phyloP scores from a whole-genome alignment of 1,140 invertebrate genomes.

The Drosophila miranda region DNA sequence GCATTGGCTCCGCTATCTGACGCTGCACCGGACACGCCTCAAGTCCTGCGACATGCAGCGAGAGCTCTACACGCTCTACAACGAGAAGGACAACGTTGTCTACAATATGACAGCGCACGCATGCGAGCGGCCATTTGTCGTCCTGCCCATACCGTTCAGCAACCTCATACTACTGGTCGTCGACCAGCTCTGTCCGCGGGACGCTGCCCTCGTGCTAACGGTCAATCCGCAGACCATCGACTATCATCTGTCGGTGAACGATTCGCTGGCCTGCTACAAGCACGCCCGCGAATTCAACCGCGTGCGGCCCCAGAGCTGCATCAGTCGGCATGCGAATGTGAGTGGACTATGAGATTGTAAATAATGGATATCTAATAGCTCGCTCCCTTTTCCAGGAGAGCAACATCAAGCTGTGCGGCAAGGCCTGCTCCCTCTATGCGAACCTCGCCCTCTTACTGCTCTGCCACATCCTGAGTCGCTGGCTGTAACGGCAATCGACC shows the following conservation, averaged over 20 bases:
- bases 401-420: conserved; percentile 67
- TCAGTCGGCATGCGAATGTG: conserved; percentile 88
- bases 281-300: conserved; percentile 85
- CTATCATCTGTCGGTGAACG: conserved; percentile 83
- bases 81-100: conserved; percentile 77
- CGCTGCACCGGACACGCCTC: conserved; percentile 88
- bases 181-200: conserved; percentile 86
- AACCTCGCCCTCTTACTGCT: conserved; percentile 58
- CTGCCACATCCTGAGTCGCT: conserved; percentile 58
- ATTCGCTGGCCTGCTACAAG: conserved; percentile 86
- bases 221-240: conserved; percentile 86
- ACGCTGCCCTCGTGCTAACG: conserved; percentile 78
- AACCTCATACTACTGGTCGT: conserved; percentile 93
- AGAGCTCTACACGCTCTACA: conserved; percentile 81
- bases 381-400: conserved; percentile 47
- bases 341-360: conserved; percentile 62
- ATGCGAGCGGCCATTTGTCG: conserved; percentile 89
- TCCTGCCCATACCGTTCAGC: conserved; percentile 90
- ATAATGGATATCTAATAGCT: neutral
- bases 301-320: conserved; percentile 86
- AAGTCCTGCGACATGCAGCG: conserved; percentile 80
- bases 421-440: conserved; percentile 56
- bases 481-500: conserved; percentile 59
- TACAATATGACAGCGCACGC: conserved; percentile 79
- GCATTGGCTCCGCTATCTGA: conserved; percentile 78